phyloP scores from a whole-genome alignment of 2,888 invertebrate genomes.

The Choreutis nemorana region DNA sequence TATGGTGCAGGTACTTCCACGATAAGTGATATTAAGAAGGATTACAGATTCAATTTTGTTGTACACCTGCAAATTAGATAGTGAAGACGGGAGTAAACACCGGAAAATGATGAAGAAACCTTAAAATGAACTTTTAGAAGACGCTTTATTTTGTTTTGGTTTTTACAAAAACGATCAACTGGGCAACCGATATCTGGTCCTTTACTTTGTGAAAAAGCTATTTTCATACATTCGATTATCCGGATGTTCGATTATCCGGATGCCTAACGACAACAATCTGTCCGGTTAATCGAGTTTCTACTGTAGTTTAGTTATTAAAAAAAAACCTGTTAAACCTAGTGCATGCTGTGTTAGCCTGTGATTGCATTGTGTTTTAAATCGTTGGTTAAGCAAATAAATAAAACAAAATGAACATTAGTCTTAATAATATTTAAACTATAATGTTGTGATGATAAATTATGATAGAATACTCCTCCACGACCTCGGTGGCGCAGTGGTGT shows the following conservation, averaged over 20 bases:
- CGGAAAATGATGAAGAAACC: constrained; percentile 14
- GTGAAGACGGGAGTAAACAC: constrained; percentile 15
- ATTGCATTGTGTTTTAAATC: too few species aligned
- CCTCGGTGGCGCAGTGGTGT: too few species aligned
- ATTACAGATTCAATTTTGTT: constrained; percentile 16
- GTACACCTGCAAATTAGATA: constrained; percentile 15
- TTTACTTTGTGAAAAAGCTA: neutral
- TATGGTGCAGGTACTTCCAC: constrained; percentile 19
- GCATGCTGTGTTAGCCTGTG: too few species aligned
- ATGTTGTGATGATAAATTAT: neutral
- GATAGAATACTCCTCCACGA: neutral
- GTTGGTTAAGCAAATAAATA: too few species aligned
- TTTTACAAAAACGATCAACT: neutral
- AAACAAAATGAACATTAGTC: too few species aligned
- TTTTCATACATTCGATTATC: neutral
- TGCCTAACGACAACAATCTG: too few species aligned
- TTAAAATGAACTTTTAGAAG: neutral
- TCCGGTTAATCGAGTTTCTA: too few species aligned
- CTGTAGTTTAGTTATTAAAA: too few species aligned
- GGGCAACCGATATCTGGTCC: constrained; percentile 1
- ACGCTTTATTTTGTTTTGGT: neutral
- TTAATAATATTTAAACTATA: too few species aligned
- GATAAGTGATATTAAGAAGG: constrained; percentile 18
- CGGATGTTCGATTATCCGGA: too few species aligned
- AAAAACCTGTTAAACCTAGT: too few species aligned